Evolutionary conservation across 2,797 vertebrate species (phyloP).

Genomic region (Mustela erminea): DNA sequence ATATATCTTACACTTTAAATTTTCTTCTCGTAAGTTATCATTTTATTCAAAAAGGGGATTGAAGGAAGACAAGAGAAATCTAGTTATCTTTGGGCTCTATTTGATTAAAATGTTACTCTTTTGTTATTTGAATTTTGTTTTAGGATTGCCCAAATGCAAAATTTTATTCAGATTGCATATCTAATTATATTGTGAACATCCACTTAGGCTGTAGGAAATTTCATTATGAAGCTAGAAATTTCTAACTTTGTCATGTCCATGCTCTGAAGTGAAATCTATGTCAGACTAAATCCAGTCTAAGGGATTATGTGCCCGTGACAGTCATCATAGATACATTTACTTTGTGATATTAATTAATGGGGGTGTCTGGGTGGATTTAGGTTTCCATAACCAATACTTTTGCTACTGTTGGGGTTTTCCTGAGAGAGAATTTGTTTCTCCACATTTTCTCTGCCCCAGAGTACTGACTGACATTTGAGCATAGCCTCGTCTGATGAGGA

Average conservation of each 20-base stretch:
- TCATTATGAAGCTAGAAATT: conserved; percentile 30
- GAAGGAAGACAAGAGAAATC: not conserved
- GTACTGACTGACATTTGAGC: conserved; percentile 63
- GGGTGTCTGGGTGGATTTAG: not conserved
- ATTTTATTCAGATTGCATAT: conserved; percentile 9
- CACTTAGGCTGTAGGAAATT: not conserved
- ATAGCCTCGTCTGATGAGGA: not conserved
- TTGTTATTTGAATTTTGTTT: conserved; percentile 26
- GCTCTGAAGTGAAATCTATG: not conserved
- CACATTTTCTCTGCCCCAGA: not conserved
- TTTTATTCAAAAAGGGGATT: conserved; percentile 33
- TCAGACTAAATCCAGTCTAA: not conserved
- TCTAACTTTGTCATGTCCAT: conserved; percentile 18
- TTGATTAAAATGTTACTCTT: not conserved
- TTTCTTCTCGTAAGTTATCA: conserved; percentile 19
- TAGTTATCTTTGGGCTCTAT: not conserved
- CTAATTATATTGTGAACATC: not conserved
- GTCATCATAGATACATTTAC: not conserved
- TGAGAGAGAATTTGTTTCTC: conserved; percentile 40
- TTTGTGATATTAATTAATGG: not conserved
- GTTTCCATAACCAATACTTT: conserved; percentile 10
- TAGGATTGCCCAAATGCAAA: not conserved
- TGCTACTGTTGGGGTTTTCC: not conserved
- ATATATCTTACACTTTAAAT: not conserved
- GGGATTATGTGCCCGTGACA: not conserved